Evolutionary conservation across 2,113 vertebrate species (phyloP).

Genomic region (Pelmatolapia mariae): DNA sequence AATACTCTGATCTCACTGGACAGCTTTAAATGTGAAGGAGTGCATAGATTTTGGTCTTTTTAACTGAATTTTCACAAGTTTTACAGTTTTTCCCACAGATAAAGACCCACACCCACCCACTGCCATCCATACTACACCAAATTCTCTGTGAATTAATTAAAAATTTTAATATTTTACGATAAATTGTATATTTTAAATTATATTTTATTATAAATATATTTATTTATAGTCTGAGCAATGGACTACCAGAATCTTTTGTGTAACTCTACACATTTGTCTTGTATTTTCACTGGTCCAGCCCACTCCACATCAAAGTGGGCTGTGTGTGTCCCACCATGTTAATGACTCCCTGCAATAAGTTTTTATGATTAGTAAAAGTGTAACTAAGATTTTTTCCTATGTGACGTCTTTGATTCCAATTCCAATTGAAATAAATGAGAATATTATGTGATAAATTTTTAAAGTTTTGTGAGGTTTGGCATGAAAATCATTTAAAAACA

Average conservation of each 20-base stretch:
- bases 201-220: background rate
- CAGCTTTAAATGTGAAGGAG: background rate
- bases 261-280: background rate
- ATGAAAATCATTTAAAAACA: rapidly evolving
- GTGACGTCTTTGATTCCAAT: rapidly evolving
- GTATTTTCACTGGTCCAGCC: background rate
- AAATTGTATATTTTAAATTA: background rate
- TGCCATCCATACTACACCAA: background rate
- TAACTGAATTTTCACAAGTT: rapidly evolving
- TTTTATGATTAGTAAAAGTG: background rate
- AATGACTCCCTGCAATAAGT: background rate
- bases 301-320: background rate
- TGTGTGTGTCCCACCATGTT: background rate
- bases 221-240: background rate
- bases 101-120: rapidly evolving
- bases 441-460: rapidly evolving
- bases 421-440: background rate
- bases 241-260: background rate
- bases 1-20: background rate
- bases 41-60: rapidly evolving
- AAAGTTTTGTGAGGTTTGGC: rapidly evolving
- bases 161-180: rapidly evolving
- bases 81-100: background rate
- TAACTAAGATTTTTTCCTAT: rapidly evolving
- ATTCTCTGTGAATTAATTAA: background rate